Percentiles rank a stretch among this genome's conserved stretches.
Conservation (phyloP, 2,888 invertebrate species). For the Lasius fuliginosus region DNA sequence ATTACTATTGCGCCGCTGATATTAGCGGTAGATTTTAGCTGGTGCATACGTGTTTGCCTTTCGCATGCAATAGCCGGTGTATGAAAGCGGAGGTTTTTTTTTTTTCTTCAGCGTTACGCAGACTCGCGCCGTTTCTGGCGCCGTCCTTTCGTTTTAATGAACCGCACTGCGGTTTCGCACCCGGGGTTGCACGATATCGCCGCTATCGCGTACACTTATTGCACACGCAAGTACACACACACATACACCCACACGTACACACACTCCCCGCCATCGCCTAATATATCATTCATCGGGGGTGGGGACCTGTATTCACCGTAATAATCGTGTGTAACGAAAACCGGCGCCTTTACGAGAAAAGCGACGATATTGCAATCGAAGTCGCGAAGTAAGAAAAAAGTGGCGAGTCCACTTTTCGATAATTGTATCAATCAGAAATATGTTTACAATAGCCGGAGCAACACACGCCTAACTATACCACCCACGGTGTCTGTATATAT, state of each 20-base stretch:
- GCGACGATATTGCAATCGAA: not conserved
- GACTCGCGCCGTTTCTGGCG: slow-evolving; percentile 39
- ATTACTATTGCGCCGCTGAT: slow-evolving; percentile 1
- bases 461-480: not conserved
- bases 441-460: not conserved
- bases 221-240: slow-evolving; percentile 35
- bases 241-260: no score
- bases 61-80: slow-evolving; percentile 37
- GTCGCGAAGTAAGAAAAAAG: not conserved
- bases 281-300: slow-evolving; percentile 28
- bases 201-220: slow-evolving; percentile 36
- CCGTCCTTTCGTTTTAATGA: slow-evolving; percentile 44
- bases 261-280: not conserved
- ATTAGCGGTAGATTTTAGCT: slow-evolving; percentile 23
- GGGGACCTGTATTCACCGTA: not conserved
- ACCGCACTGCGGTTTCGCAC: slow-evolving; percentile 54
- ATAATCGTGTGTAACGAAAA: slow-evolving; percentile 32
- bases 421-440: not conserved
- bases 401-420: not conserved
- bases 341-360: slow-evolving; percentile 2
- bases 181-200: slow-evolving; percentile 34
- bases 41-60: slow-evolving; percentile 7
- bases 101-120: not conserved
- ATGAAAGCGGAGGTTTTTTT: slow-evolving; percentile 1
- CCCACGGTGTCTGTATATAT: not conserved